Evolutionary conservation across 2,888 invertebrate species (phyloP).

Genomic region (Yponomeuta evonymella): DNA sequence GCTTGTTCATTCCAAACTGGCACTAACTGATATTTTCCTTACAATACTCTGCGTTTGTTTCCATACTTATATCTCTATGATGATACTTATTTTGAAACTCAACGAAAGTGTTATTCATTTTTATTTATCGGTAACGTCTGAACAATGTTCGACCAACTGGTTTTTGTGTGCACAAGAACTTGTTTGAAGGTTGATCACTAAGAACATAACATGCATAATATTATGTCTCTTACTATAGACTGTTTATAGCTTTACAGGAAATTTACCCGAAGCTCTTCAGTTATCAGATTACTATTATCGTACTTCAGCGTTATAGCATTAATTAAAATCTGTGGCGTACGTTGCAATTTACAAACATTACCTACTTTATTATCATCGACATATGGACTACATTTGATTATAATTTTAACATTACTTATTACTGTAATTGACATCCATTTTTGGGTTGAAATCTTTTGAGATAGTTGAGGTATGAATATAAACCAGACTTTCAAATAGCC

Average conservation of each 20-base stretch:
- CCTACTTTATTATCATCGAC: no score
- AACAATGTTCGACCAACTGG: constrained; percentile 2
- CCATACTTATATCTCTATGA: constrained; percentile 26
- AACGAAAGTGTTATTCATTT: constrained; percentile 30
- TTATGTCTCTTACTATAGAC: no score
- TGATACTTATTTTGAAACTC: no score
- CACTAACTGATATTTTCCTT: background rate
- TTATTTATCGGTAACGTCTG: constrained; percentile 6
- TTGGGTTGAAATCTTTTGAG: background rate
- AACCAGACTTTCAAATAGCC: constrained; percentile 51
- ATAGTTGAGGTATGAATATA: constrained; percentile 17
- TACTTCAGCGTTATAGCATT: no score
- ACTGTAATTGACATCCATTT: background rate
- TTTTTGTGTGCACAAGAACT: background rate
- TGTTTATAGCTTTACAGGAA: no score
- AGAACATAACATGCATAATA: no score
- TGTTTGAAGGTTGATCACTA: background rate
- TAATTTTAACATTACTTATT: background rate
- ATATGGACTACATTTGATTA: background rate
- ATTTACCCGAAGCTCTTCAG: no score
- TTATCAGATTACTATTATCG: no score
- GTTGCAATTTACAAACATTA: no score
- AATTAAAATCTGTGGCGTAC: no score
- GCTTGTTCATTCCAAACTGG: constrained; percentile 23
- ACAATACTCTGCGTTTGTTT: background rate